Percentiles rank a stretch among this genome's conserved stretches.
These are phyloP conservation scores for Dryadula phaetusa DNA, from an alignment of 2,888 invertebrate genomes.

Conservation along the genomic window DNA sequence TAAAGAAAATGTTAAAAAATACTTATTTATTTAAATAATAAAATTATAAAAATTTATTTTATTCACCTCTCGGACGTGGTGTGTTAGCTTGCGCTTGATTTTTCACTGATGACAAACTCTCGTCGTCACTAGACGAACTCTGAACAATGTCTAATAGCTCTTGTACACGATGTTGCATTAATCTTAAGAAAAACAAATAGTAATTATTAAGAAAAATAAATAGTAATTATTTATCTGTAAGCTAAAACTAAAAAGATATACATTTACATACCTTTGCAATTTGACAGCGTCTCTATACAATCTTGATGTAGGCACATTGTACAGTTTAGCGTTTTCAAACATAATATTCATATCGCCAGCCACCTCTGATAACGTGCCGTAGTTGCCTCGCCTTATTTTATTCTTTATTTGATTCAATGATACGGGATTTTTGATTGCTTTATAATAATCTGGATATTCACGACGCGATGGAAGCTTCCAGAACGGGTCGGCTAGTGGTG, in stretches of 20 bases:
- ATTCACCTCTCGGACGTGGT: constrained; percentile 78
- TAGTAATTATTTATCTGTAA: background rate
- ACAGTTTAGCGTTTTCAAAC: constrained; percentile 97
- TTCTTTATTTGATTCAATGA: constrained; percentile 95
- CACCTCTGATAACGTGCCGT: constrained; percentile 93
- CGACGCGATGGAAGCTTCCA: constrained; percentile 95
- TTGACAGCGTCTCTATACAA: constrained; percentile 93
- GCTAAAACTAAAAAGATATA: too few relatives aligned
- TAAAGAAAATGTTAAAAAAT: too few relatives aligned
- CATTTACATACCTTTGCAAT: constrained; percentile 86
- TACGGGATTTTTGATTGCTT: constrained; percentile 97
- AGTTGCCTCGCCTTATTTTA: constrained; percentile 92
- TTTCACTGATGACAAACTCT: constrained; percentile 79
- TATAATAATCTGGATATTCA: constrained; percentile 98
- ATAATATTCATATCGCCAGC: constrained; percentile 97
- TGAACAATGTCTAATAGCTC: constrained; percentile 88
- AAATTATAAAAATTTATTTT: too few relatives aligned
- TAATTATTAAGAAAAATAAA: background rate
- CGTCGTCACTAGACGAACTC: constrained; percentile 82
- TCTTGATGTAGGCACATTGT: constrained; percentile 91
- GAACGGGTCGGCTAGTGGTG: constrained; percentile 95
- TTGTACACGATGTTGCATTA: constrained; percentile 92
- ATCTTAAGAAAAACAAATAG: constrained; percentile 51
- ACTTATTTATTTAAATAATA: too few relatives aligned
- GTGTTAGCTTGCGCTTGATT: constrained; percentile 67